These are phyloP conservation scores for Ranitomeya imitator DNA, from an alignment of 2,113 vertebrate genomes.

Conservation along the genomic window DNA sequence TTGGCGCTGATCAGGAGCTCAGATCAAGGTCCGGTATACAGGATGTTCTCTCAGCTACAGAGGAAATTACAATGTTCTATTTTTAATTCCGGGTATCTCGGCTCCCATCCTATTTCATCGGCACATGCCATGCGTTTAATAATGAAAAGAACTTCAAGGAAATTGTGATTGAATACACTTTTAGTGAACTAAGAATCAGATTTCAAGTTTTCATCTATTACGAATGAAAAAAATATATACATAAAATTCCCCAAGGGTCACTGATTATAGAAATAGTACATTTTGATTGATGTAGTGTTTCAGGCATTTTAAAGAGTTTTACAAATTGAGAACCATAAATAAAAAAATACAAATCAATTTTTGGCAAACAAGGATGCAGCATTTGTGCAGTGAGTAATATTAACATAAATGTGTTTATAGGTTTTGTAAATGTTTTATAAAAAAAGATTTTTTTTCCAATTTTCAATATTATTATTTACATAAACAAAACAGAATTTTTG, in stretches of 20 bases:
- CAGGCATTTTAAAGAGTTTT: not conserved
- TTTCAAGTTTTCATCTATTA: constrained; percentile 59
- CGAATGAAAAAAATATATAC: not conserved
- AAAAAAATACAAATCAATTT: not conserved
- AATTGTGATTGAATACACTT: not conserved
- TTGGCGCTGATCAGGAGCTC: constrained; percentile 18
- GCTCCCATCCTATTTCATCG: constrained; percentile 13
- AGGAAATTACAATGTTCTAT: constrained; percentile 44
- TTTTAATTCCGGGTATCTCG: constrained; percentile 26
- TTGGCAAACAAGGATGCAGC: not conserved
- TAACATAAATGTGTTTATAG: not conserved
- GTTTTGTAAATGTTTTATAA: too few species aligned
- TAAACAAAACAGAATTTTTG: too few species aligned
- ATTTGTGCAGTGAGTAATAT: not conserved
- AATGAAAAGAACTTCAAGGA: constrained; percentile 31
- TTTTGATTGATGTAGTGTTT: not conserved
- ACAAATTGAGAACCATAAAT: not conserved
- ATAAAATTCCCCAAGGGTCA: not conserved
- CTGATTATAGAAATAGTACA: not conserved
- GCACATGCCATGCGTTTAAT: not conserved
- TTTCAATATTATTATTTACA: too few species aligned
- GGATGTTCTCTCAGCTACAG: constrained; percentile 19
- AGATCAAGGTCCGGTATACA: constrained; percentile 36
- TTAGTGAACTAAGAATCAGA: not conserved
- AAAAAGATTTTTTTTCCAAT: too few species aligned